A percentile compares a stretch with the other conserved stretches of the same genome.
Conservation (phyloP, 2,113 vertebrate species). For the Grammomys dolichurus region DNA sequence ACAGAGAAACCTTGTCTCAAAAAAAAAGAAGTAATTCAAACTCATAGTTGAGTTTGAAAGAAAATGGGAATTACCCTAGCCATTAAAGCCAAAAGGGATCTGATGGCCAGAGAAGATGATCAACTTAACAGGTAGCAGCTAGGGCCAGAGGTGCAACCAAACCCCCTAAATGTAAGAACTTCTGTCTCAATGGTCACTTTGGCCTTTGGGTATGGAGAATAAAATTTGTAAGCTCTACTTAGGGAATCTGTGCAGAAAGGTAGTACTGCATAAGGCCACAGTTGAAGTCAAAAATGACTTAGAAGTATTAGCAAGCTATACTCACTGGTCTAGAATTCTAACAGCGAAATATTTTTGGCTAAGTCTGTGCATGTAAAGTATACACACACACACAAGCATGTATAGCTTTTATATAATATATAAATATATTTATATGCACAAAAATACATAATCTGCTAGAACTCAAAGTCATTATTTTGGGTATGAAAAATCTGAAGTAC, state of each 20-base stretch:
- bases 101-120: constrained; percentile 1
- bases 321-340: neutral
- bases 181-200: constrained; percentile 41
- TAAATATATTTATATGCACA: neutral
- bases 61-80: constrained; percentile 1
- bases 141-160: neutral
- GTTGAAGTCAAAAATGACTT: neutral
- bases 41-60: constrained; percentile 33
- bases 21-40: constrained; percentile 54
- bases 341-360: constrained; percentile 33
- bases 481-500: constrained; percentile 46
- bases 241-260: constrained; percentile 41
- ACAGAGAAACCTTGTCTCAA: no score
- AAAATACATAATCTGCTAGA: constrained; percentile 7
- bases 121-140: neutral
- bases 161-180: neutral
- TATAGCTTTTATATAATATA: neutral
- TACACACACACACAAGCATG: neutral
- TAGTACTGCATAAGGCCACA: constrained; percentile 30
- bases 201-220: neutral
- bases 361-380: constrained; percentile 1
- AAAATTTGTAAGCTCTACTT: constrained; percentile 4
- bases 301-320: constrained; percentile 34
- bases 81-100: constrained; percentile 26
- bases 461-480: constrained; percentile 62